Evolutionary conservation across 2,888 invertebrate genomes (phyloP), one percentile per base, ranked within the genome.

Genomic region (Timema cristinae): DNA sequence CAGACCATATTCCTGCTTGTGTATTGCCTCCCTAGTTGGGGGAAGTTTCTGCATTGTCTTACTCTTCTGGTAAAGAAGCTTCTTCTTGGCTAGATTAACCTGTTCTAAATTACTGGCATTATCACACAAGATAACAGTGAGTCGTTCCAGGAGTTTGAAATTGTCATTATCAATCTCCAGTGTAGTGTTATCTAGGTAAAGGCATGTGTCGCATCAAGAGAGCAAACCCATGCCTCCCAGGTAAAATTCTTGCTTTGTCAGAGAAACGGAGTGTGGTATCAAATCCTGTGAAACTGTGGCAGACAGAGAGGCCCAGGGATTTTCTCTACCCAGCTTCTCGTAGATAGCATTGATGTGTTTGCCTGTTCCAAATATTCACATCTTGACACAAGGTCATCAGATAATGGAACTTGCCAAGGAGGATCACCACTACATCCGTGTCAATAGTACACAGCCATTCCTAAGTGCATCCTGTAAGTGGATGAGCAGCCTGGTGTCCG

Each of bases 381-480:
- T 61, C 9, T 61, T 16, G 32, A 61, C 16, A 16, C 61, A 61
- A 61, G 61, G 61, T 61, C 61, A 61, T 61, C 61, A 61, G 8
- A 7, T 7, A 16, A 61, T n/a, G 61, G 61, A 9, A 9, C 7
- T 5, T 61, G 8, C 61, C 15, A 61, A n/a, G 16, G 61, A n/a
- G 5, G 61, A 61, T 61, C 8, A 6, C 7, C 8, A n/a, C 61
- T 9, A 6, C 7, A 47, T 61, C 32, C 15, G 16, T 61, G 16
- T 61, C 61, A 61, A 61, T 47, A 7, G 32, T 61, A 61, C 61
- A 11, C n/a, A n/a, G 15, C 61, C 15, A 61, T 16, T 61, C 61
- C 16, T 47, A 6, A 61, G 61, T 61, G 61, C 61, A n/a, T 61
- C 61, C 15, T 61, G 61, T 61, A 61, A 16, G 61, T 61, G 32